These are phyloP conservation scores for Amazona vittata DNA, from an alignment of 2,113 vertebrate genomes.

Conservation along the genomic window DNA sequence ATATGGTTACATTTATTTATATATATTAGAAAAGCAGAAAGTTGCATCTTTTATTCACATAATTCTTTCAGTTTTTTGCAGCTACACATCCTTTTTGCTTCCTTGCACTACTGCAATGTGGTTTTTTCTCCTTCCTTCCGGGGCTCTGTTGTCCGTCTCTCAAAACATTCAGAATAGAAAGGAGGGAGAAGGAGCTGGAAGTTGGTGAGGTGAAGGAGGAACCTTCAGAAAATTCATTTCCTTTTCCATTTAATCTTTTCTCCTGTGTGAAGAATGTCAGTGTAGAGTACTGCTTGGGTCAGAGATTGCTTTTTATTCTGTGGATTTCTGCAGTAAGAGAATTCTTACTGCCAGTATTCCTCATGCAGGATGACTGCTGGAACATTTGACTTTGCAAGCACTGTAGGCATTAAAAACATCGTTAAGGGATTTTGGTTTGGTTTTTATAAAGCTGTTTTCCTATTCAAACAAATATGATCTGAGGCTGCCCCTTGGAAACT, in stretches of 20 bases:
- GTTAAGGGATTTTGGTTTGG: not conserved
- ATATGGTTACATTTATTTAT: not conserved
- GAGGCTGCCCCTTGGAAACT: not conserved
- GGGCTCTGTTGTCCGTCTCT: not conserved
- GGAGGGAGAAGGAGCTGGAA: not conserved
- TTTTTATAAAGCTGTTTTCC: not conserved
- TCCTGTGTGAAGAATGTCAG: not conserved
- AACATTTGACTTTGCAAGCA: not conserved
- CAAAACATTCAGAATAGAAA: not conserved
- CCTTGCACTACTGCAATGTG: not conserved
- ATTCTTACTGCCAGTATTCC: not conserved
- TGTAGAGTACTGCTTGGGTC: not conserved
- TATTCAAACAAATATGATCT: not conserved
- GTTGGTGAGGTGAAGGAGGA: not conserved
- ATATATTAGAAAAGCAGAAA: not conserved
- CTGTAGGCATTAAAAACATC: not conserved
- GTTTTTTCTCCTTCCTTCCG: not conserved
- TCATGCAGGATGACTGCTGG: not conserved
- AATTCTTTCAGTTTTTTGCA: not conserved
- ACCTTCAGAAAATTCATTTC: not conserved
- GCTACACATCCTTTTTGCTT: not conserved
- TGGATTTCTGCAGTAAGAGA: not conserved
- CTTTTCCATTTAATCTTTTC: constrained; percentile 2
- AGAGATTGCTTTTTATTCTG: not conserved
- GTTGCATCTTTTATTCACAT: not conserved